A percentile compares a stretch with the other conserved stretches of the same genome.
phyloP scores from a whole-genome alignment of 2,888 invertebrate species.

The Chrysotoxum bicinctum region DNA sequence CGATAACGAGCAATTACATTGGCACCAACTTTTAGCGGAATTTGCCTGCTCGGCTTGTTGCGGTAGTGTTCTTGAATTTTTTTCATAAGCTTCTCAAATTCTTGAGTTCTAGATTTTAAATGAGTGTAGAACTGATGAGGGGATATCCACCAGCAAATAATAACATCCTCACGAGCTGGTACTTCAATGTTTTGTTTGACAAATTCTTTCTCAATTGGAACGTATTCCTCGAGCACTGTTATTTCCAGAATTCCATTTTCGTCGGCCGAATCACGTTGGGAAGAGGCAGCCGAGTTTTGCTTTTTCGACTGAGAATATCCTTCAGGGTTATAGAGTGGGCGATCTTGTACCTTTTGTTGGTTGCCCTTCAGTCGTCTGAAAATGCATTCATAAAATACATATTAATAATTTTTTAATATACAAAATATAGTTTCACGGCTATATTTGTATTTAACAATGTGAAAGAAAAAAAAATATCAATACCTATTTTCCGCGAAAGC shows the following conservation, averaged over 20 bases:
- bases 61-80: conserved; percentile 87
- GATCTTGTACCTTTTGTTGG: conserved; percentile 59
- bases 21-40: conserved; percentile 83
- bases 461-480: not conserved
- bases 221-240: conserved; percentile 80
- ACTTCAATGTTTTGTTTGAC: conserved; percentile 82
- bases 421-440: too few species aligned
- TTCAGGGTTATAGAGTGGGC: conserved; percentile 68
- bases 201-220: conserved; percentile 83
- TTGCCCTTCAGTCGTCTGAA: conserved; percentile 73
- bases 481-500: conserved; percentile 74
- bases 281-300: conserved; percentile 74
- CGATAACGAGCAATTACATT: conserved; percentile 88
- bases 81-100: conserved; percentile 87
- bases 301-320: conserved; percentile 79
- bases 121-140: conserved; percentile 89
- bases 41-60: conserved; percentile 78
- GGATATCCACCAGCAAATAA: conserved; percentile 89
- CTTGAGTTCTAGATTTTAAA: conserved; percentile 82
- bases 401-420: too few species aligned
- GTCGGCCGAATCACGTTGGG: conserved; percentile 52
- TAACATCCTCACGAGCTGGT: conserved; percentile 84
- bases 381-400: too few species aligned
- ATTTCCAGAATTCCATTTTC: conserved; percentile 35
- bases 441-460: too few species aligned